Percentiles rank a stretch among this genome's conserved stretches.
phyloP scores from a whole-genome alignment of 2,888 invertebrate species.

The Heliconius cydno region DNA sequence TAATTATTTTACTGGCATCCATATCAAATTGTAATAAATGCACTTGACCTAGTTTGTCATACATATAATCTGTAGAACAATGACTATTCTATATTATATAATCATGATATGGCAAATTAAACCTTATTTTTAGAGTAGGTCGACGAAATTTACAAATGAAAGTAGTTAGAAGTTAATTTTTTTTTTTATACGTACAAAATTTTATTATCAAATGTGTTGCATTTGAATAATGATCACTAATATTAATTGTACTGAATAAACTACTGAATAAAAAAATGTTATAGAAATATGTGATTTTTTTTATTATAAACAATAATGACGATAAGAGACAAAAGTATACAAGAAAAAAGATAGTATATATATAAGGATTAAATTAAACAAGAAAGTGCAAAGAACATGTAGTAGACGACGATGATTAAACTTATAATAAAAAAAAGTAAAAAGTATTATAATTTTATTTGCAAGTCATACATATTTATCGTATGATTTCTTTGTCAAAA shows the following conservation, averaged over 20 bases:
- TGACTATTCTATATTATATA: slow-evolving; percentile 7
- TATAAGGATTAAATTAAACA: neutral
- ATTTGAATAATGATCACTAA: too few species aligned
- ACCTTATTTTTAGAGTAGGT: slow-evolving; percentile 13
- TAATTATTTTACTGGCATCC: slow-evolving; percentile 5
- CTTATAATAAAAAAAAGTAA: too few species aligned
- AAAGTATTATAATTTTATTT: neutral
- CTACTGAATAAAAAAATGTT: too few species aligned
- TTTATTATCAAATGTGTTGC: neutral
- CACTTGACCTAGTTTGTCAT: slow-evolving; percentile 39
- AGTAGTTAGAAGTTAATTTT: too few species aligned
- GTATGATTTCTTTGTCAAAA: neutral
- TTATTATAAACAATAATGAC: too few species aligned
- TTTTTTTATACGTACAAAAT: neutral
- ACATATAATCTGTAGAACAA: slow-evolving; percentile 37
- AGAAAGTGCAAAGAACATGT: neutral
- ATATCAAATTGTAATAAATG: slow-evolving; percentile 30
- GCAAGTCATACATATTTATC: neutral
- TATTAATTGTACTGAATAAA: too few species aligned
- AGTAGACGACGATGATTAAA: too few species aligned
- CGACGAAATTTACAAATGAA: neutral
- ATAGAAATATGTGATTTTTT: too few species aligned
- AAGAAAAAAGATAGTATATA: neutral
- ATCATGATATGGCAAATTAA: neutral
- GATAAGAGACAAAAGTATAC: too few species aligned